Evolutionary conservation across 2,113 vertebrate genomes (phyloP).

Genomic region (Hiodon alosoides): DNA sequence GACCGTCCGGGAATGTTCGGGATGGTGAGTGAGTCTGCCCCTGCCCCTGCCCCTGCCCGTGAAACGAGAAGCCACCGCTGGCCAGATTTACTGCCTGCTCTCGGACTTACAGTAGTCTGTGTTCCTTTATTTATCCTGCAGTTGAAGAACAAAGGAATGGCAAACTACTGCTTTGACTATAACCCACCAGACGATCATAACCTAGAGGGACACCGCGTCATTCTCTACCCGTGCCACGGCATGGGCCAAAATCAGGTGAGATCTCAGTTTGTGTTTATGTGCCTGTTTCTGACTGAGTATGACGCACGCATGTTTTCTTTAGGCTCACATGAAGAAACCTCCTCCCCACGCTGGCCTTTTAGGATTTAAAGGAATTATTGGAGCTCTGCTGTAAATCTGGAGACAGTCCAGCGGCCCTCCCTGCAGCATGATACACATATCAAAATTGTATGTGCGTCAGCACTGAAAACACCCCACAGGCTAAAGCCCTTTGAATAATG

Average conservation of each 20-base stretch:
- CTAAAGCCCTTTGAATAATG: too few relatives aligned
- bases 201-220: slow-evolving; percentile 69
- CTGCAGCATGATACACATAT: too few relatives aligned
- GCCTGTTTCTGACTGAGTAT: too few relatives aligned
- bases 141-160: slow-evolving; percentile 80
- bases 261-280: too few relatives aligned
- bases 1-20: slow-evolving; percentile 86
- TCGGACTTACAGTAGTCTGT: background rate
- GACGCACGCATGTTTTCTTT: too few relatives aligned
- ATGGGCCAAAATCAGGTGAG: slow-evolving; percentile 96
- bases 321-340: too few relatives aligned
- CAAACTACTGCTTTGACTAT: slow-evolving; percentile 86
- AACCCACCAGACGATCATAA: slow-evolving; percentile 74
- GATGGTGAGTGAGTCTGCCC: slow-evolving; percentile 71
- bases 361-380: too few relatives aligned
- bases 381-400: too few relatives aligned
- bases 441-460: too few relatives aligned
- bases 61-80: background rate
- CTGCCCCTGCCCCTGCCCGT: background rate
- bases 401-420: too few relatives aligned
- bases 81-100: background rate
- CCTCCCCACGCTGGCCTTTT: too few relatives aligned
- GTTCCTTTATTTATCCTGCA: slow-evolving; percentile 40
- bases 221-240: slow-evolving; percentile 86
- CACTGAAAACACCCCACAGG: too few relatives aligned